Evolutionary conservation across 35 echinoderm and acorn worm species (phyloP), one percentile per base, ranked within the genome.

Genomic region (Ptychodera flava): DNA sequence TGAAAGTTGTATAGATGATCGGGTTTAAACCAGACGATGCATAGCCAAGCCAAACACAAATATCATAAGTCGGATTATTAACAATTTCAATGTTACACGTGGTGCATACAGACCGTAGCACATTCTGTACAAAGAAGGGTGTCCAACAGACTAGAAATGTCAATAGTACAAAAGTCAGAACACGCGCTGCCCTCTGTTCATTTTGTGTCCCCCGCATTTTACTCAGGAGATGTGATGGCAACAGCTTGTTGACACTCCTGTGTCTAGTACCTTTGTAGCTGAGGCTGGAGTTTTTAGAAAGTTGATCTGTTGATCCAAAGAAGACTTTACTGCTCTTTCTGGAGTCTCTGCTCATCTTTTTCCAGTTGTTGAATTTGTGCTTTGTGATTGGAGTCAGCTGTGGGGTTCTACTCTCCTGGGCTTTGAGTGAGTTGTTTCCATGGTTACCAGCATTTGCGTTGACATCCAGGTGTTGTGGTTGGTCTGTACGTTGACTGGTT

Each of bases 1-100:
- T 97, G 79, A 97, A 97, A 27, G 83, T 82, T 0, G 94, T 97
- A 36, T 97, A 97, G 64, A 97, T 97, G 36, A 97, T 78, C 0
- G 94, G 94, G 36, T 97, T 97, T 0, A 97, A 79, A 88, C 90
- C 88, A 79, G 91, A 93, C 12, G 94, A 97, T 10, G 86, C 85
- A 91, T 91, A 97, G 1, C 94, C 94, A 14, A 97, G 29, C 94
- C 94, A 97, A 32, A 88, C 45, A 64, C 45, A 64, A 12, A 64
- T 64, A 64, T 64, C 45, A 64, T 64, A 64, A 22, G 6, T 64
- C 6, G 22, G 45, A 64, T 64, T 64, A 6, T 12, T 64, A 12
- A 64, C 45, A 64, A 64, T 64, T 12, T 64, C 22, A 12, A 22
- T 64, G 22, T 64, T 64, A 64, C 45, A 64, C 45, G 22, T 6